Percentiles rank a stretch among this genome's conserved stretches.
Evolutionary conservation across 2,113 vertebrate species (phyloP).

Genomic region (Chloropsis cyanopogon): DNA sequence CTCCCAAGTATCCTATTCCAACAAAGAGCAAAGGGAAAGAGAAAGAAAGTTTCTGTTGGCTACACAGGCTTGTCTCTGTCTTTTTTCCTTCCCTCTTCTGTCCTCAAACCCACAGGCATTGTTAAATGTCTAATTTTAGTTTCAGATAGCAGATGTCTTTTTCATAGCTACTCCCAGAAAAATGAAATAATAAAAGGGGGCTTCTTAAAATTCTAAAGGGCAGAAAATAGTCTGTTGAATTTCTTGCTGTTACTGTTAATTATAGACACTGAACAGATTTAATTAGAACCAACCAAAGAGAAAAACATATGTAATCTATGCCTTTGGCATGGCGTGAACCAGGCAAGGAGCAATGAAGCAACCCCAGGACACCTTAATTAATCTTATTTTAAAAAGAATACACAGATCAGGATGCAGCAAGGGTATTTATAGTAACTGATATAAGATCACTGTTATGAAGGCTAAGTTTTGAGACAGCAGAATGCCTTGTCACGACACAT

Average conservation of each 20-base stretch:
- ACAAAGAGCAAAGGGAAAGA: conserved; percentile 5
- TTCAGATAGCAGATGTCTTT: not conserved
- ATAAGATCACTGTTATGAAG: not conserved
- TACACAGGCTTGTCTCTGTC: not conserved
- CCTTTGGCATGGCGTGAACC: not conserved
- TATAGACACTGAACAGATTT: not conserved
- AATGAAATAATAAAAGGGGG: not conserved
- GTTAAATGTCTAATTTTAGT: not conserved
- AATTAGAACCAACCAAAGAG: not conserved
- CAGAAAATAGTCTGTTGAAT: not conserved
- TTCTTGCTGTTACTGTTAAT: not conserved
- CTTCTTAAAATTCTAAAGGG: not conserved
- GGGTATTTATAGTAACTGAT: not conserved
- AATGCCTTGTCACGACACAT: not conserved
- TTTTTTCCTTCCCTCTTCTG: not conserved
- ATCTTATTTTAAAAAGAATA: not conserved
- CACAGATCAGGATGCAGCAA: not conserved
- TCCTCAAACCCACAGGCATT: not conserved
- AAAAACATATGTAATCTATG: not conserved
- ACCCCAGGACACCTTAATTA: not conserved
- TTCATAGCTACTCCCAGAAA: not conserved
- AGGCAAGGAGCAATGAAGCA: not conserved
- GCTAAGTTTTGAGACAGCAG: not conserved
- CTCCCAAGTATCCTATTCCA: not conserved
- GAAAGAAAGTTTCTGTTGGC: not conserved